Conservation (phyloP, 2,888 invertebrate genomes). For the Chrysomela aeneicollis region DNA sequence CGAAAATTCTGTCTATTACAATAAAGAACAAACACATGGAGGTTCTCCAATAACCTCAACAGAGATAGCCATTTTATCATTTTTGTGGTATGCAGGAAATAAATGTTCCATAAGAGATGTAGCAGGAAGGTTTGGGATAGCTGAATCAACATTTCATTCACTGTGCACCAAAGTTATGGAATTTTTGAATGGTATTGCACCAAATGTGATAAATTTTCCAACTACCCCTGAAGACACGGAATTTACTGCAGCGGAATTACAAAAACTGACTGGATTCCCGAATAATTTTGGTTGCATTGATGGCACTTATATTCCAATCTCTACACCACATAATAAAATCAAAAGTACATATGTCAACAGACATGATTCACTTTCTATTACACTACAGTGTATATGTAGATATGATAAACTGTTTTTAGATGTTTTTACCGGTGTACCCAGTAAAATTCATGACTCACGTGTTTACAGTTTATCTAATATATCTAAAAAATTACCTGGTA, state of each 20-base stretch:
- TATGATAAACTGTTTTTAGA: constrained; percentile 44
- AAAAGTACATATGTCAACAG: constrained; percentile 49
- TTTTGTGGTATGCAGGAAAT: neutral
- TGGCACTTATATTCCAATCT: constrained; percentile 41
- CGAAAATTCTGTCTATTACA: neutral
- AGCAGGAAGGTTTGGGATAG: constrained; percentile 16
- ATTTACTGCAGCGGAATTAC: constrained; percentile 2
- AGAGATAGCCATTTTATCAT: neutral
- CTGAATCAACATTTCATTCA: constrained; percentile 9
- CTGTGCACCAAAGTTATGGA: constrained; percentile 12
- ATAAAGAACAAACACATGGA: neutral
- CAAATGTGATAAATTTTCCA: constrained; percentile 11
- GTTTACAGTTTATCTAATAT: constrained; percentile 44
- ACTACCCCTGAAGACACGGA: constrained; percentile 8
- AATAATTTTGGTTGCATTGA: constrained; percentile 42
- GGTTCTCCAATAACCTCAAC: neutral
- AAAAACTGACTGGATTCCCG: constrained; percentile 34
- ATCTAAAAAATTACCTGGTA: constrained; percentile 30
- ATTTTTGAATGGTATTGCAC: constrained; percentile 12
- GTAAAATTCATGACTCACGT: constrained; percentile 50
- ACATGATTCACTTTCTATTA: constrained; percentile 45
- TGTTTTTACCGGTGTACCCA: constrained; percentile 47
- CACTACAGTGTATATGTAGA: constrained; percentile 51
- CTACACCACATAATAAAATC: constrained; percentile 42
- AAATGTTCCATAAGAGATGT: constrained; percentile 8